Evolutionary conservation across 2,797 vertebrate species (phyloP), one percentile per base, ranked within the genome.

Genomic region (Trachops cirrhosus): DNA sequence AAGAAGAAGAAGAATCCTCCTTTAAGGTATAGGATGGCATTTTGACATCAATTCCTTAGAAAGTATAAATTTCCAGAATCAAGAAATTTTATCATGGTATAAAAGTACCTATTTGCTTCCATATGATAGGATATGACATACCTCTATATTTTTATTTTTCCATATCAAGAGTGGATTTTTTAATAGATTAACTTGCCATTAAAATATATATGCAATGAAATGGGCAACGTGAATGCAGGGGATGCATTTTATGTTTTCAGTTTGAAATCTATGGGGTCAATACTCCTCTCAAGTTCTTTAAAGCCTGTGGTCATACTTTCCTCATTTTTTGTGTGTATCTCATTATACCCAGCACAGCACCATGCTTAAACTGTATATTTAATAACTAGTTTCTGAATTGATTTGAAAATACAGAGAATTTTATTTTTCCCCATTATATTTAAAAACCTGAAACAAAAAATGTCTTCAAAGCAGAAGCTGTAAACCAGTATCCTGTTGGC

Each of bases 391-490:
- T 95, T 89, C 50, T 86, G 1, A 89, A 64, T 46, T 70, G 26
- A 79, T 75, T 83, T 73, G 7, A 91, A 94, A 59, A 92, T 50
- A 71, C 88, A 92, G 9, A 75, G 29, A 83, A 41, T 75, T 92
- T 48, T 80, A 44, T 80, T 68, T 91, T 5, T 74, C 50, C 19
- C 39, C 6, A 87, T 19, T 64, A 37, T 48, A 73, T 86, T 91
- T 73, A 34, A 89, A 93, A 68, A 64, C 57, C 32, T 16, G 1
- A 93, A 86, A 73, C 5, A 74, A 90, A 92, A 94, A 64, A 57
- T 46, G 2, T 77, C 12, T 71, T 46, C 52, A 59, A 39, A 79
- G 32, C 11, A 85, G 34, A 89, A 10, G 24, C 54, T 50, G 11
- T 78, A 78, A 82, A 39, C 6, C 50, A 74, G 46, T 14, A 83